Evolutionary conservation across 2,888 invertebrate species (phyloP), one percentile per base, ranked within the genome.

Genomic region (Asteroscopus sphinx): DNA sequence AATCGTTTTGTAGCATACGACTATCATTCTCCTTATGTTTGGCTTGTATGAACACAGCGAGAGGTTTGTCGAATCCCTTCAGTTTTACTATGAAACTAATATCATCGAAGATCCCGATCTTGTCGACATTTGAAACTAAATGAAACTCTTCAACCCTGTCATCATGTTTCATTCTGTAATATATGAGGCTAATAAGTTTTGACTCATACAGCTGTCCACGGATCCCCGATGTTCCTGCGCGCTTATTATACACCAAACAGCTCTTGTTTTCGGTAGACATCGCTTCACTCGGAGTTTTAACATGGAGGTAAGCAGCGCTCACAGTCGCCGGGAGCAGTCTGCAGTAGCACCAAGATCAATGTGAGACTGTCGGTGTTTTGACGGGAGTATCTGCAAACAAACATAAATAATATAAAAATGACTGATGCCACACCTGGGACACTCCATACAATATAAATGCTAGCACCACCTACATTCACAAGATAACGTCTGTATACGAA

Each of bases 71-170:
- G 2, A n/a, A 12, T 0, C 48, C 49, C n/a, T 56, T 60, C 0
- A 56, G 13, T 51, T 56, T 66, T 5, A 55, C 55, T 54, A 54
- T 64, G 8, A 73, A 41, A 36, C 68, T 68, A 13, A 76, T 54
- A 28, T 76, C 73, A 17, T 73, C 76, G 13, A 76, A 67, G 1
- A 51, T 62, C 0, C 71, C 76, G 3, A 76, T 62, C 4, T 62
- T 54, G 21, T 65, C 66, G 11, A 76, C 55, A 28, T 75, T 76
- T 0, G 68, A 67, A 5, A 63, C 76, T 26, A 76, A 46, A 39
- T 52, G 36, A 21, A 68, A 76, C 1, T 69, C 36, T 39, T 57
- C 37, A 9, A 76, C 40, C 8, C 12, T 32, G 0, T 51, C 37
- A 33, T 71, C 61, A 9, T 52, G 36, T 5, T 56, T 46, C 5